phyloP scores from a whole-genome alignment of 92 coral and sea anemone genomes.

The Palythoa grandiflora region DNA sequence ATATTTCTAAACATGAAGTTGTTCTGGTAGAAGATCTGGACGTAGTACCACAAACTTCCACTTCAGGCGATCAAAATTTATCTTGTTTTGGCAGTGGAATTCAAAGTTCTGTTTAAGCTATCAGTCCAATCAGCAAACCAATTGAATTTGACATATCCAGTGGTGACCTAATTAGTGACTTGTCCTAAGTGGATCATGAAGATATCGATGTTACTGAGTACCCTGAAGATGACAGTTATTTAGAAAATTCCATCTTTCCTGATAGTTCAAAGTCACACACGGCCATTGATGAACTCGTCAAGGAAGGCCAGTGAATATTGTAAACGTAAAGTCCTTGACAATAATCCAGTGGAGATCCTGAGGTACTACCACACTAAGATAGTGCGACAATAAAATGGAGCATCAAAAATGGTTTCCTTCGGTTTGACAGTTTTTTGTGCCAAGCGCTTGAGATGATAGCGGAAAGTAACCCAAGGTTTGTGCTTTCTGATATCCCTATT shows the following conservation, averaged over 20 bases:
- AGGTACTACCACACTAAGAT: not conserved
- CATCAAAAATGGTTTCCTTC: too few relatives aligned
- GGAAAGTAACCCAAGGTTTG: too few relatives aligned
- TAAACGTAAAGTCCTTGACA: constrained; percentile 35
- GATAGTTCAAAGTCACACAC: not conserved
- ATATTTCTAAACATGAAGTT: not conserved
- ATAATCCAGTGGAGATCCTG: constrained; percentile 56
- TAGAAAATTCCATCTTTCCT: not conserved
- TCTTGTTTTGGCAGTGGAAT: not conserved
- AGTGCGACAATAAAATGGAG: too few relatives aligned
- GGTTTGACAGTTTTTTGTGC: too few relatives aligned
- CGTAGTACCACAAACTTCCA: not conserved
- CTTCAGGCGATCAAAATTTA: not conserved
- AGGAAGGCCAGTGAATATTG: constrained; percentile 37
- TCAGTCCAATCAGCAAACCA: not conserved
- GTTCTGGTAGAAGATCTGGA: not conserved
- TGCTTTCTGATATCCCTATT: too few relatives aligned
- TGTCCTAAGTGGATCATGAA: not conserved
- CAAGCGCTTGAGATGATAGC: too few relatives aligned
- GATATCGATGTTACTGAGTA: not conserved
- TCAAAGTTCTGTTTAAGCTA: not conserved
- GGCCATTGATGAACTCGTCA: constrained; percentile 47
- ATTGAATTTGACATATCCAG: not conserved
- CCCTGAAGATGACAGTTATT: not conserved
- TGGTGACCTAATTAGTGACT: not conserved